phyloP scores from a whole-genome alignment of 2,113 vertebrate genomes.

The Thunnus maccoyii region DNA sequence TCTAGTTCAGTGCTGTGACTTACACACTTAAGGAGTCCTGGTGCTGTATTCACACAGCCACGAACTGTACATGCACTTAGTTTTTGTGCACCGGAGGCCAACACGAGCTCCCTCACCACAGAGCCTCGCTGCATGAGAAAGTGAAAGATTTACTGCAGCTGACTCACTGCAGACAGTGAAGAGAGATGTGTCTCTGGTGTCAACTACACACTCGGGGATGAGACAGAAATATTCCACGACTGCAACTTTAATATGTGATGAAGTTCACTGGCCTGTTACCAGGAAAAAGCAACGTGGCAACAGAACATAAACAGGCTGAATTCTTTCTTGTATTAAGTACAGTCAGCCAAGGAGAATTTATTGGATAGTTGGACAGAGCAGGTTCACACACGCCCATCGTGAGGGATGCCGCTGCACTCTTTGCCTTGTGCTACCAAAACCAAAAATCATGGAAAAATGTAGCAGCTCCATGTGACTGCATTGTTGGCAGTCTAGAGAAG shows the following conservation, averaged over 20 bases:
- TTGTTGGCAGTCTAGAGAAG: constrained; percentile 7
- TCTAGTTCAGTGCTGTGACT: constrained; percentile 13
- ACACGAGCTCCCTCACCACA: constrained; percentile 29
- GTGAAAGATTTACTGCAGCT: constrained; percentile 57
- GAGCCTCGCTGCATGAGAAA: constrained; percentile 42
- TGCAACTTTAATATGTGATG: constrained; percentile 38
- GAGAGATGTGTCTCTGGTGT: constrained; percentile 57
- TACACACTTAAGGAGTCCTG: constrained; percentile 6
- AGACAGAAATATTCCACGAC: constrained; percentile 56
- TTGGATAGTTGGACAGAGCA: constrained; percentile 57
- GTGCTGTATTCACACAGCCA: constrained; percentile 19
- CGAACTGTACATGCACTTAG: constrained; percentile 33
- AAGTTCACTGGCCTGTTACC: constrained; percentile 56
- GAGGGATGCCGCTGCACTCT: constrained; percentile 40
- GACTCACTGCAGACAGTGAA: constrained; percentile 47
- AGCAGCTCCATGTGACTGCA: neutral
- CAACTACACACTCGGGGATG: constrained; percentile 41
- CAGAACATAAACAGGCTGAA: constrained; percentile 40
- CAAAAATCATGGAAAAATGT: constrained; percentile 11
- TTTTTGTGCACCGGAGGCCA: constrained; percentile 42
- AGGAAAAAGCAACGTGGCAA: constrained; percentile 58
- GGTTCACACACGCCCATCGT: constrained; percentile 72
- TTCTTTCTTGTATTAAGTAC: constrained; percentile 46
- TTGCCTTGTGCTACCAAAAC: constrained; percentile 20
- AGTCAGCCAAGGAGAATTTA: constrained; percentile 55